phyloP scores from a whole-genome alignment of 1,140 invertebrate species.

The Trichonephila clavipes region DNA sequence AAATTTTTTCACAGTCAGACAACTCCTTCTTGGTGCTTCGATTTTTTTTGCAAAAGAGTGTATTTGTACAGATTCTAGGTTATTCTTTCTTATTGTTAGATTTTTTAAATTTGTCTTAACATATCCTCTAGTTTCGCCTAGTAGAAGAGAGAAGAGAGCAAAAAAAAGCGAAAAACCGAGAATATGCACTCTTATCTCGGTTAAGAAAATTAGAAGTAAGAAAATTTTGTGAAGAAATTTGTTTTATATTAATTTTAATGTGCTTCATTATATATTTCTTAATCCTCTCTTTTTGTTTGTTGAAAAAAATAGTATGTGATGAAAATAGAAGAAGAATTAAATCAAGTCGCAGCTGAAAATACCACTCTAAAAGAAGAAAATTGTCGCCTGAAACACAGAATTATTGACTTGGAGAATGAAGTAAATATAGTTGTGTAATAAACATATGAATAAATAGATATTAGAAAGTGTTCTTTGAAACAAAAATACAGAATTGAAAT shows the following conservation, averaged over 20 bases:
- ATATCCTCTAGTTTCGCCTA: too few relatives aligned
- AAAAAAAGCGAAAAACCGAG: constrained; percentile 65
- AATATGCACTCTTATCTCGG: constrained; percentile 53
- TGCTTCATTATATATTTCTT: not conserved
- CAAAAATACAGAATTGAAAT: too few relatives aligned
- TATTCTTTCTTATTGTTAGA: too few relatives aligned
- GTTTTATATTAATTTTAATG: not conserved
- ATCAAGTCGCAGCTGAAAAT: constrained; percentile 74
- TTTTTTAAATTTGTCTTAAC: too few relatives aligned
- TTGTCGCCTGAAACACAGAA: constrained; percentile 56
- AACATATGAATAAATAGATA: too few relatives aligned
- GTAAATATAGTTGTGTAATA: not conserved
- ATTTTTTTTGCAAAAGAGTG: too few relatives aligned
- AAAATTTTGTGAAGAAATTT: too few relatives aligned
- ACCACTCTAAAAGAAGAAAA: constrained; percentile 73
- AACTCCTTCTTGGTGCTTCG: too few relatives aligned
- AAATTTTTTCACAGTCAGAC: too few relatives aligned
- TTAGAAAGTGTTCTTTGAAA: too few relatives aligned
- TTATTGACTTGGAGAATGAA: constrained; percentile 73
- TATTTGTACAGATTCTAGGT: too few relatives aligned
- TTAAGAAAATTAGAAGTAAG: constrained; percentile 65
- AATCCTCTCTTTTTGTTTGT: not conserved
- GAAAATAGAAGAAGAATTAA: constrained; percentile 74
- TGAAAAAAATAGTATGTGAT: constrained; percentile 70
- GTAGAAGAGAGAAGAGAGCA: constrained; percentile 36